These are phyloP conservation scores for Temnothorax longispinosus DNA, from an alignment of 1,140 invertebrate species.

Conservation along the genomic window DNA sequence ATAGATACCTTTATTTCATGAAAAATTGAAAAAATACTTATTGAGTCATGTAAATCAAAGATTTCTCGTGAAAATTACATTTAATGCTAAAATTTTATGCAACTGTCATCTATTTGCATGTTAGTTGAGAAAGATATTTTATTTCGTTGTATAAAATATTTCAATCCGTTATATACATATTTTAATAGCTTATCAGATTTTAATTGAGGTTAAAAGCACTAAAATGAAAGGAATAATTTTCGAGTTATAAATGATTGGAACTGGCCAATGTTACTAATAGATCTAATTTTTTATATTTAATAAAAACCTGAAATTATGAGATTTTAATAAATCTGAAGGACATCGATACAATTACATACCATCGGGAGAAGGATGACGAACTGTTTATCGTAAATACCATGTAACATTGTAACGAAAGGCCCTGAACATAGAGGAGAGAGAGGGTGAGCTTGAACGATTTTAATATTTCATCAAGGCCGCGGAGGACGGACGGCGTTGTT, in stretches of 20 bases:
- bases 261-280: neutral
- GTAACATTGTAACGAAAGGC: neutral
- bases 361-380: neutral
- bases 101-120: neutral
- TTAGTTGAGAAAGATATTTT: slow-evolving; percentile 1
- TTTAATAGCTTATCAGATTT: neutral
- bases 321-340: neutral
- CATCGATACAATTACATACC: slow-evolving; percentile 33
- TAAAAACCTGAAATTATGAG: neutral
- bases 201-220: neutral
- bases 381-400: slow-evolving; percentile 29
- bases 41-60: neutral
- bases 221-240: neutral
- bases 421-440: neutral
- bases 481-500: slow-evolving; percentile 38
- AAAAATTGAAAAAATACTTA: neutral
- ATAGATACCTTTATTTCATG: neutral
- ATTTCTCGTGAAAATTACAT: neutral
- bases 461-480: slow-evolving; percentile 50
- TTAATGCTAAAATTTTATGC: neutral
- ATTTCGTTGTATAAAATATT: neutral
- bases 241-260: neutral
- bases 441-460: neutral
- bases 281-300: neutral
- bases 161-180: neutral